Evolutionary conservation across 2,113 vertebrate genomes (phyloP), one percentile per base, ranked within the genome.

Genomic region (Oplegnathus fasciatus): DNA sequence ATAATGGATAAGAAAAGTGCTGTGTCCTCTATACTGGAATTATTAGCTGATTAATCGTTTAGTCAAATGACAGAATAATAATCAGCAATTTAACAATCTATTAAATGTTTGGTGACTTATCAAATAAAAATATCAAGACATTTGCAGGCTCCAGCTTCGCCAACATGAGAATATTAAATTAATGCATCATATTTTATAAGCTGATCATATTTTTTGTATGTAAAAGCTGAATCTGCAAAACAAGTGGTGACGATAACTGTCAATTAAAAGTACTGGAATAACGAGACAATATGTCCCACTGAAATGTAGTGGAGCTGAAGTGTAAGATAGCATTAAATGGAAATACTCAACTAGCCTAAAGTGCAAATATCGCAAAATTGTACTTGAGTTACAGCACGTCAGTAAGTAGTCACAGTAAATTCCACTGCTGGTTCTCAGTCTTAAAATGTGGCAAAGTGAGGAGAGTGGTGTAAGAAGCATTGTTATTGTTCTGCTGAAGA

Each of bases 401-500:
- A 69, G 44, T 52, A 68, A 60, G 28, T 34, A 48, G 11, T n/a
- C 28, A 4, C 22, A 48, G 15, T 37, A 4, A 6, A 10, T 70
- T 52, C 44, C n/a, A 6, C 4, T 0, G 0, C 14, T 70, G 55
- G 5, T 30, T 9, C 61, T 65, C n/a, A 22, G 26, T 17, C 1
- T 37, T 37, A 37, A 37, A 37, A n/a, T n/a, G n/a, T n/a, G n/a
- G n/a, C n/a, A n/a, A n/a, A 30, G 48, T 4, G 28, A 50, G 26
- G 14, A 58, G 72, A 58, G 67, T 66, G 60, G 61, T 9, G 30
- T 8, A 50, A 79, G 61, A 28, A 15, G 78, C 73, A 42, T 78
- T 87, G 88, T 87, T 93, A 82, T 91, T 86, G 82, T 88, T 88
- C 74, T 22, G 75, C 68, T 22, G 71, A 76, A 42, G 80, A 90